Evolutionary conservation across 2,888 invertebrate species (phyloP).

Genomic region (Hymenopus coronatus): DNA sequence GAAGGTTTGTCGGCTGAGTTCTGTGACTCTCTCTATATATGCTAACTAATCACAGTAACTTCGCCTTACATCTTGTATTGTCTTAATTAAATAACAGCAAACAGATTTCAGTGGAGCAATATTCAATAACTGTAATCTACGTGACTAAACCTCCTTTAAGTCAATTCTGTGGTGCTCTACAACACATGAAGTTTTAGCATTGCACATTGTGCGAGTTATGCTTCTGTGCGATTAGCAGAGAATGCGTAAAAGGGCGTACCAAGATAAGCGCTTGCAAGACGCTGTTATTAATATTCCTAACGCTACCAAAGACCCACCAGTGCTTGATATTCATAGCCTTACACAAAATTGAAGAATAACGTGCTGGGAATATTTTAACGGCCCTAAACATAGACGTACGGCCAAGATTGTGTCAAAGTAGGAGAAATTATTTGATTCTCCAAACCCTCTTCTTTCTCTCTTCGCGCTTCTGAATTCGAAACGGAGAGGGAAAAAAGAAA

Average conservation of each 20-base stretch:
- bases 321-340: neutral
- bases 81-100: too few species aligned
- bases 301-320: neutral
- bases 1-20: too few species aligned
- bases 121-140: too few species aligned
- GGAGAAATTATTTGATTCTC: neutral
- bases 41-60: too few species aligned
- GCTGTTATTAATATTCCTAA: neutral
- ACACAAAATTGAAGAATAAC: neutral
- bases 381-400: neutral
- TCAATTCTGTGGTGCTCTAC: too few species aligned
- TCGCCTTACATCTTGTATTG: too few species aligned
- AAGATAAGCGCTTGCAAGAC: neutral
- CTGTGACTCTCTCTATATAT: too few species aligned
- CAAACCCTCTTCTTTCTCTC: neutral
- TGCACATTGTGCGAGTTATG: neutral
- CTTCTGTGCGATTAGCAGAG: neutral
- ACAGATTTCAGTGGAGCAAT: too few species aligned
- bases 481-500: neutral
- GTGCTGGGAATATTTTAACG: neutral
- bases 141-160: too few species aligned
- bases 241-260: neutral
- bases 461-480: neutral
- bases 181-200: neutral
- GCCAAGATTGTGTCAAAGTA: neutral